phyloP scores from a whole-genome alignment of 2,888 invertebrate species.

The Lucinisca nassula region DNA sequence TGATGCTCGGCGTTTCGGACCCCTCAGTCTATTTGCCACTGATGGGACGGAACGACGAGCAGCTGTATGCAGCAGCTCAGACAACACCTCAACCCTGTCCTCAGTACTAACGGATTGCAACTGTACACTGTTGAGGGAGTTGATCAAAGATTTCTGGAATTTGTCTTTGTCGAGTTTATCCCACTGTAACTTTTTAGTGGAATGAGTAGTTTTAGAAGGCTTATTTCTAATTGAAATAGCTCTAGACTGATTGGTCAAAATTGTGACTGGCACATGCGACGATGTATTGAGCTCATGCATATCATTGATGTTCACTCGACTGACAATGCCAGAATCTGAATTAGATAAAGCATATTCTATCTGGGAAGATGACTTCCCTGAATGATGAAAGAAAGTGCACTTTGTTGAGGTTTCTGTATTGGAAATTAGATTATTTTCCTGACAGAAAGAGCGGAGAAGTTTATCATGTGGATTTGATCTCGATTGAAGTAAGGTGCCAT shows the following conservation, averaged over 20 bases:
- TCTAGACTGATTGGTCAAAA: too few species aligned
- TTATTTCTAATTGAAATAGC: too few species aligned
- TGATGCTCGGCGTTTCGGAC: background rate
- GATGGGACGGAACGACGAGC: background rate
- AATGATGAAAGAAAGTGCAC: background rate
- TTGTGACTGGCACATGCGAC: background rate
- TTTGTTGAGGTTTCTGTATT: background rate
- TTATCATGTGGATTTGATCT: background rate
- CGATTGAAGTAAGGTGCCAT: background rate
- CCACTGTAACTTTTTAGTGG: too few species aligned
- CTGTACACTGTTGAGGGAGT: background rate
- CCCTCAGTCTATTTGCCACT: too few species aligned
- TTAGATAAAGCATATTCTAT: background rate
- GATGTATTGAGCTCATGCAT: background rate
- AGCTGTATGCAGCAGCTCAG: background rate
- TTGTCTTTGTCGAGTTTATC: too few species aligned
- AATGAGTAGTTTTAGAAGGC: background rate
- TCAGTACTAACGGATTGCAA: background rate
- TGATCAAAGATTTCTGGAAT: too few species aligned
- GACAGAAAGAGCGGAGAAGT: background rate
- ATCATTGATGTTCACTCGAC: background rate
- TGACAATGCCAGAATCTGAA: background rate
- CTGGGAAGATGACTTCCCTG: background rate
- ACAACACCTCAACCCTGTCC: background rate
- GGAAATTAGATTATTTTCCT: background rate